Percentiles rank a stretch among this genome's conserved stretches.
Conservation (phyloP, 2,888 invertebrate genomes). For the Thereva unica region DNA sequence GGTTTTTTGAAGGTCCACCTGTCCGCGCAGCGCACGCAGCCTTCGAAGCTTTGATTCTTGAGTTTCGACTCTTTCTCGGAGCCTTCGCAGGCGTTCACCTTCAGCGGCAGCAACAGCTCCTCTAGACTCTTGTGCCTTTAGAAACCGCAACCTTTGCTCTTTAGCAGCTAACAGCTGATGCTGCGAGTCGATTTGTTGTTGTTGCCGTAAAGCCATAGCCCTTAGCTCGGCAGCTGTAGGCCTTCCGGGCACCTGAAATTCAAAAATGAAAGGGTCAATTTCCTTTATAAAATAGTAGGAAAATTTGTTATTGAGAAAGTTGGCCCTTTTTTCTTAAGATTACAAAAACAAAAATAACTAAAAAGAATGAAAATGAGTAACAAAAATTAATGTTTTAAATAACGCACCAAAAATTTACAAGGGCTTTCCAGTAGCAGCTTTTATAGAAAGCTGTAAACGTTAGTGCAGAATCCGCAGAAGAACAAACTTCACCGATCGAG, state of each 20-base stretch:
- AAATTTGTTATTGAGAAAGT: constrained; percentile 48
- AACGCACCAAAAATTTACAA: too few relatives aligned
- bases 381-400: too few relatives aligned
- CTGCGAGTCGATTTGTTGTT: constrained; percentile 96
- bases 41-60: constrained; percentile 93
- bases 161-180: constrained; percentile 87
- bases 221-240: constrained; percentile 93
- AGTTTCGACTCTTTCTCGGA: constrained; percentile 90
- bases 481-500: too few relatives aligned
- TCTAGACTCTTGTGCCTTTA: constrained; percentile 87
- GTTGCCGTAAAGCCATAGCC: constrained; percentile 97
- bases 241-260: constrained; percentile 84
- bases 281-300: constrained; percentile 47
- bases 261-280: constrained; percentile 20
- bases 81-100: constrained; percentile 82
- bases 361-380: too few relatives aligned
- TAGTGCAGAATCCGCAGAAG: too few relatives aligned
- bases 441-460: too few relatives aligned
- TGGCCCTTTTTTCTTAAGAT: too few relatives aligned
- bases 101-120: constrained; percentile 68
- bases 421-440: too few relatives aligned
- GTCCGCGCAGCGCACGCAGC: constrained; percentile 87
- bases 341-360: too few relatives aligned
- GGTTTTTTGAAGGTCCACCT: constrained; percentile 90
- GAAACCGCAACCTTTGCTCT: constrained; percentile 89